These are phyloP conservation scores for Tineola bisselliella DNA, from an alignment of 2,888 invertebrate genomes.

Conservation along the genomic window DNA sequence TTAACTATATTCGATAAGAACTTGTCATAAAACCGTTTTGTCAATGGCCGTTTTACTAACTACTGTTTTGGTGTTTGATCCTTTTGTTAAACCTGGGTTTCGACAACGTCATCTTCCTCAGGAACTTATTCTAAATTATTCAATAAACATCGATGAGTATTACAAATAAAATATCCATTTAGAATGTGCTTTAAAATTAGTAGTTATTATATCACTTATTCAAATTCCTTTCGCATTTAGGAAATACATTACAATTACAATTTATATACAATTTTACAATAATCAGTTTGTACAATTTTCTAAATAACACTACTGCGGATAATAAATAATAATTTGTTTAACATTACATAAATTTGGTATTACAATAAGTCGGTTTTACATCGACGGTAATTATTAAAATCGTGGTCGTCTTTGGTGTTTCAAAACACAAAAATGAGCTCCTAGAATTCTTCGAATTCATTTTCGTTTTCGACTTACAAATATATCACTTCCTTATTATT, in stretches of 20 bases:
- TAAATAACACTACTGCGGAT: background rate
- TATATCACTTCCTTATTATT: constrained; percentile 21
- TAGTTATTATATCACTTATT: background rate
- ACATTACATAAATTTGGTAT: background rate
- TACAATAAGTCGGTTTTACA: background rate
- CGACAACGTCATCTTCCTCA: constrained; percentile 56
- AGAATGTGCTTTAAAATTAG: constrained; percentile 8
- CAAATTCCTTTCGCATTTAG: constrained; percentile 48
- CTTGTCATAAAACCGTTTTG: constrained; percentile 1
- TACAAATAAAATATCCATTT: constrained; percentile 2
- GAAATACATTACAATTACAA: background rate
- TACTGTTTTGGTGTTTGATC: constrained; percentile 64
- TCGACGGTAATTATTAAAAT: background rate
- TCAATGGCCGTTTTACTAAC: constrained; percentile 32
- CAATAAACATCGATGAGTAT: constrained; percentile 15
- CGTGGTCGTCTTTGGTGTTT: constrained; percentile 10
- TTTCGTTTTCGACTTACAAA: constrained; percentile 11
- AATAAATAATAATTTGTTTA: background rate
- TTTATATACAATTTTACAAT: background rate
- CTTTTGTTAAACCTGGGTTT: constrained; percentile 48
- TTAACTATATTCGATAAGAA: background rate
- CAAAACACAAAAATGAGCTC: constrained; percentile 8
- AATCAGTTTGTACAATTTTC: background rate
- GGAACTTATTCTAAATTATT: constrained; percentile 47
- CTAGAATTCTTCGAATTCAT: constrained; percentile 19